Evolutionary conservation across 2,113 vertebrate species (phyloP).

Genomic region (Megaceryle torquata): DNA sequence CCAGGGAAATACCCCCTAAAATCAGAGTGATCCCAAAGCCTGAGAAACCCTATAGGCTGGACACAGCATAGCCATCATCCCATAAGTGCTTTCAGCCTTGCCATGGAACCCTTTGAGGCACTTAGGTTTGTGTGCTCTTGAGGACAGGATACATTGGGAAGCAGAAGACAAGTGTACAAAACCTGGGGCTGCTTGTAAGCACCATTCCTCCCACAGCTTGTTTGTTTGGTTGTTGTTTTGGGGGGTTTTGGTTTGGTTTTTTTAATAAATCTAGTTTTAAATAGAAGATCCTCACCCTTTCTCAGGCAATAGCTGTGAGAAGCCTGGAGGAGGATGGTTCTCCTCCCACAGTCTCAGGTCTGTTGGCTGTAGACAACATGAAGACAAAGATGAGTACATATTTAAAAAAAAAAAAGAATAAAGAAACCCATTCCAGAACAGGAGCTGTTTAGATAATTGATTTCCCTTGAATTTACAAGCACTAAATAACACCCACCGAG

Average conservation of each 20-base stretch:
- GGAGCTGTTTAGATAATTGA: constrained; percentile 49
- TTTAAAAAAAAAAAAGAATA: constrained; percentile 3
- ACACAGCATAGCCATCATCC: rapidly evolving
- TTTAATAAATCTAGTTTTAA: background rate
- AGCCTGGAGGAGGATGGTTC: background rate
- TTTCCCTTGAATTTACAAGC: constrained; percentile 48
- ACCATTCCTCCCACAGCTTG: rapidly evolving
- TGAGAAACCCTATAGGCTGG: background rate
- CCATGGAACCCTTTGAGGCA: rapidly evolving
- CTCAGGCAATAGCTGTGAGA: rapidly evolving
- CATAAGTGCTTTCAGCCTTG: rapidly evolving
- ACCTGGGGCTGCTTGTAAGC: background rate
- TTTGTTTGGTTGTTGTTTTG: no score
- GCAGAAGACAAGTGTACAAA: rapidly evolving
- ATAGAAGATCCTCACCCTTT: background rate
- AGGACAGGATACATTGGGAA: rapidly evolving
- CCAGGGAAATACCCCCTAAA: rapidly evolving
- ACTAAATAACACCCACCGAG: background rate
- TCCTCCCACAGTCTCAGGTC: background rate
- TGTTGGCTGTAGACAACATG: background rate
- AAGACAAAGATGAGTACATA: background rate
- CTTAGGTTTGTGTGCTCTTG: rapidly evolving
- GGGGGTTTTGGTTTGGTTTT: no score
- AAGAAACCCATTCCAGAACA: background rate
- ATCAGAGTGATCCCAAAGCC: background rate